Evolutionary conservation across 2,113 vertebrate genomes (phyloP).

Genomic region (Panthera uncia): DNA sequence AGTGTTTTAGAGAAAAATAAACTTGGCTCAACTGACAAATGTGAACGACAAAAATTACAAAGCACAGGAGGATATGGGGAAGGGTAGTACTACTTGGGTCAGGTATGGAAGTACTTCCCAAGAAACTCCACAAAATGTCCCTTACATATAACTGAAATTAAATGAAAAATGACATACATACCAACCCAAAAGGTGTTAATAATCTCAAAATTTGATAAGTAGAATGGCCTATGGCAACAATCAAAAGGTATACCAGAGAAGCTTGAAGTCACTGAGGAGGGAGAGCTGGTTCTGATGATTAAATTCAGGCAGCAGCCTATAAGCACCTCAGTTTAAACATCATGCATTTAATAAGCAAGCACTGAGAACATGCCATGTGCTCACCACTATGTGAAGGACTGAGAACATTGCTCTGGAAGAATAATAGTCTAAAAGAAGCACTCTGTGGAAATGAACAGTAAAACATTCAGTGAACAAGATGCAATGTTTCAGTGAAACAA

Average conservation of each 20-base stretch:
- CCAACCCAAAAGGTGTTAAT: background rate
- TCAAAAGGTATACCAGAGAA: background rate
- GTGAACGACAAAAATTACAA: background rate
- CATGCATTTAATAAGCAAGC: background rate
- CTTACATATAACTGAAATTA: background rate
- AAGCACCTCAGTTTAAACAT: background rate
- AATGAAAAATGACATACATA: background rate
- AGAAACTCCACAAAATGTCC: background rate
- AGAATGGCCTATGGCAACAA: background rate
- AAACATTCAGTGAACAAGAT: background rate
- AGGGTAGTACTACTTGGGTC: background rate
- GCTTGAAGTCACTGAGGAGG: background rate
- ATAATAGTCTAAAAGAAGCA: background rate
- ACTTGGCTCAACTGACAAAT: background rate
- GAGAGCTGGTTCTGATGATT: background rate
- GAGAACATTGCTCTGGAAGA: background rate
- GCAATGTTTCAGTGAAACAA: background rate
- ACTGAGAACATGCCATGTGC: no score
- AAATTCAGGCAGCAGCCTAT: background rate
- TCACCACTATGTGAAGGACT: background rate
- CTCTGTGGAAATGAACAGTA: accelerated
- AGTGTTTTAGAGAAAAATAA: background rate
- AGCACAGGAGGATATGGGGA: background rate
- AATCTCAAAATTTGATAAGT: background rate
- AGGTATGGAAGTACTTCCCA: background rate